Base-by-base conservation (phyloP, 2,797 vertebrate species). In the Steatocranus sp. region DNA sequence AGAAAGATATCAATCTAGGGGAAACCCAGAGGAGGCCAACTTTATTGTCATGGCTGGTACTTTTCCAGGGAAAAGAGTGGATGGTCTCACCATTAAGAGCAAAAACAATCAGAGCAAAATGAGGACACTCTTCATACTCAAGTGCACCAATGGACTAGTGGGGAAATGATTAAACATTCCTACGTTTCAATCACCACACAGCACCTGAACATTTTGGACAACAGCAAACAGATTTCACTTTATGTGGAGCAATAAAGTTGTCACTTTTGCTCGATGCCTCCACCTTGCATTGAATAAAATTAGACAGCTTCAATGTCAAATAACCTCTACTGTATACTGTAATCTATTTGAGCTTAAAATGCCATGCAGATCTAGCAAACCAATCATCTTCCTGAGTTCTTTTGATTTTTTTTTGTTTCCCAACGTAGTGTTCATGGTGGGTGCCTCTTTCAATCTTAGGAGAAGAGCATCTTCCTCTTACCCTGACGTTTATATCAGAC, bases 41-140 rank as follows among this genome's bases (percentile, higher is more conserved):
- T 96, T 97, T 96, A 96, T 96, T 96, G 94, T 96, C 93, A 95
- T 68, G 74, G 87, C 90, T 93, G 90, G 90, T 92, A 93, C 82
- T 87, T 92, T 93, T 92, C 84, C 92, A 88, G 83, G 88, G 83
- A 78, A 92, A 91, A 93, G 93, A 91, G 86, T 84, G 82, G 79
- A 87, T 93, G 92, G 79, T 92, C 93, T 94, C 89, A 93, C 92
- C 84, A 38, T 78, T 86, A 90, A 91, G 87, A 91, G 86, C 80
- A 88, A 90, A 87, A 91, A 85, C 86, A 73, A 73, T 80, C 75
- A 87, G 48, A 78, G 75, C 70, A 89, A 91, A 90, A 92, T 90
- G 90, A 94, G 78, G 87, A 92, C 81, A 74, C 89, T 86, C 84
- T 93, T 88, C 80, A 82, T 84, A 86, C 15, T 83, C 3, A 80